Evolutionary conservation across 2,113 vertebrate genomes (phyloP).

Genomic region (Sigmodon hispidus): DNA sequence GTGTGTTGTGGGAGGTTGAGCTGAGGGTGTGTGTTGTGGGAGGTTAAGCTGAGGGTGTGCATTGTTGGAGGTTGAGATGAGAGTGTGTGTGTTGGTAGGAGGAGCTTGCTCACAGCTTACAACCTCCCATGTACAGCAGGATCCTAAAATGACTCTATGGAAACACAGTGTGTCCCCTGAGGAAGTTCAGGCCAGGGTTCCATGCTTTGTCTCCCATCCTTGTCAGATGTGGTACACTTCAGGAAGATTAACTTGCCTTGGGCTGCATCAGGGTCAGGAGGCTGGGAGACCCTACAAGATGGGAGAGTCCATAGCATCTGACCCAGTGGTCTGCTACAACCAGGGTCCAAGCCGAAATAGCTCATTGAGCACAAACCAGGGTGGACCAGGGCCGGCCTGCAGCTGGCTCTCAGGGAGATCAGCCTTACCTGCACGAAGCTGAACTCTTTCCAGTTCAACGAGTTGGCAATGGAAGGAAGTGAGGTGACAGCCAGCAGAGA

Average conservation of each 20-base stretch:
- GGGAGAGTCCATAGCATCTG: rapidly evolving
- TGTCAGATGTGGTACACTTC: background rate
- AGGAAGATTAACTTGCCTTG: background rate
- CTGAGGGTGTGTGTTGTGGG: no score
- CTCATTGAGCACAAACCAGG: background rate
- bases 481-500: conserved; percentile 95
- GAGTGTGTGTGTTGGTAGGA: rapidly evolving
- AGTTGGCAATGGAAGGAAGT: conserved; percentile 93
- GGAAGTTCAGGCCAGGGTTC: no score
- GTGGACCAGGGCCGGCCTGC: background rate
- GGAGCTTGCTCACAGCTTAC: background rate
- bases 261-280: background rate
- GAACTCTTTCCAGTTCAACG: conserved; percentile 98
- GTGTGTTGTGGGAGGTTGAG: no score
- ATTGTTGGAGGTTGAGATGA: background rate
- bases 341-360: background rate
- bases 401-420: background rate
- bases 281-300: background rate
- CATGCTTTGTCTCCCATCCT: background rate
- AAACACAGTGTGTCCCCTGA: background rate
- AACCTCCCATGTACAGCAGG: background rate
- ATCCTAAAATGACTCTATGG: rapidly evolving
- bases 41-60: no score
- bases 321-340: rapidly evolving
- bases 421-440: conserved; percentile 94